A percentile compares a stretch with the other conserved stretches of the same genome.
These are phyloP conservation scores for Dipodomys stephensi DNA, from an alignment of 2,113 vertebrate genomes.

Conservation along the genomic window DNA sequence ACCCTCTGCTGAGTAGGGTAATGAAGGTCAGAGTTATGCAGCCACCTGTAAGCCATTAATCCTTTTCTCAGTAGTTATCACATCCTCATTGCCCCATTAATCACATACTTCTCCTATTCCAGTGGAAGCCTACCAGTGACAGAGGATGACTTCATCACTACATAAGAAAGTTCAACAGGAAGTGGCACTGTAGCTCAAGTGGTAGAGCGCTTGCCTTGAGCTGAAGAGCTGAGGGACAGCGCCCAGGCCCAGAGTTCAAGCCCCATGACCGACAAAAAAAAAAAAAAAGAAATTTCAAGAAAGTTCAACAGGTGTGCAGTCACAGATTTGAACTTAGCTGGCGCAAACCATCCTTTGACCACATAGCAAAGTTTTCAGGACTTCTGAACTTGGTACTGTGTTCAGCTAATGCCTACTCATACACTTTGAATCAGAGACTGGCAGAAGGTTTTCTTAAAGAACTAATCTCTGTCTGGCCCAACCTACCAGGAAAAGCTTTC, in stretches of 20 bases:
- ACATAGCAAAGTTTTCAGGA: background rate
- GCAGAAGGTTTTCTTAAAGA: background rate
- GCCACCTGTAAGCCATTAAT: slow-evolving; percentile 53
- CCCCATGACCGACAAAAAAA: too few relatives aligned
- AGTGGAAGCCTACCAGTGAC: background rate
- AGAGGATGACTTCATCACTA: background rate
- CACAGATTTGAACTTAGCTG: background rate
- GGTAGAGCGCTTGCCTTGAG: too few relatives aligned
- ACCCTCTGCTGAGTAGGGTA: background rate
- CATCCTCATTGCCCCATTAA: background rate
- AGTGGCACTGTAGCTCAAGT: too few relatives aligned
- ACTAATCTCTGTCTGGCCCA: too few relatives aligned
- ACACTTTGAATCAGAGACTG: background rate
- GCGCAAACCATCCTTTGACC: background rate
- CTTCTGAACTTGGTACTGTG: background rate
- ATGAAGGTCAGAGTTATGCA: background rate
- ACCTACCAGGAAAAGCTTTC: too few relatives aligned
- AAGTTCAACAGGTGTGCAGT: background rate
- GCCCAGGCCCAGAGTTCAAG: too few relatives aligned
- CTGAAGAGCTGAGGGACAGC: too few relatives aligned
- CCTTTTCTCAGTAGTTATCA: background rate
- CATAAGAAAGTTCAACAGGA: background rate
- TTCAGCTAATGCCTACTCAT: background rate
- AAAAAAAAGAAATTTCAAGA: too few relatives aligned
- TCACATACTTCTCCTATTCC: background rate